phyloP scores from a whole-genome alignment of 2,888 invertebrate species.

The Tenthredo livida region DNA sequence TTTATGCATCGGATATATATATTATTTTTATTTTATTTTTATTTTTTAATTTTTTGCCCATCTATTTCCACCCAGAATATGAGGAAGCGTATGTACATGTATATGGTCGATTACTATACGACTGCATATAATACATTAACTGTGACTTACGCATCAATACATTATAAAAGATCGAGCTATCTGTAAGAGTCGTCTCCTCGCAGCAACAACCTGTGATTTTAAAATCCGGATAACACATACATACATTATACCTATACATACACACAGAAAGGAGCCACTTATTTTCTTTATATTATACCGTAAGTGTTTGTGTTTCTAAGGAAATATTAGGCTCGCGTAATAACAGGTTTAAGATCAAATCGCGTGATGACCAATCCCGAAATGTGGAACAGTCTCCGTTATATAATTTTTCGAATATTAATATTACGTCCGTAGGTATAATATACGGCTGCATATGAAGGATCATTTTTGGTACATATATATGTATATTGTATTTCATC shows the following conservation, averaged over 20 bases:
- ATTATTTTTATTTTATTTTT: neutral
- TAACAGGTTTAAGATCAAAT: slow-evolving; percentile 16
- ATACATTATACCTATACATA: neutral
- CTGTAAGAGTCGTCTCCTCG: neutral
- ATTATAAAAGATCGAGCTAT: neutral
- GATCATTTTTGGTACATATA: neutral
- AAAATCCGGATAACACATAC: slow-evolving; percentile 2
- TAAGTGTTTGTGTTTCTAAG: slow-evolving; percentile 28
- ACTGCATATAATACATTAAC: neutral
- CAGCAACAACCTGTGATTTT: slow-evolving; percentile 13
- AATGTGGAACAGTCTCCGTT: neutral
- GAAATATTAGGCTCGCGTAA: slow-evolving; percentile 10
- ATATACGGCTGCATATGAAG: too few species aligned
- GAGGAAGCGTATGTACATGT: slow-evolving; percentile 1
- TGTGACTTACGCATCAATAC: neutral
- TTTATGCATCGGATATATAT: neutral
- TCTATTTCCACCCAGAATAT: neutral
- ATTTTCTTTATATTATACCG: neutral
- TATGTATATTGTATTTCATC: neutral
- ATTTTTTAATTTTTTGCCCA: neutral
- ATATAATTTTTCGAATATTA: neutral
- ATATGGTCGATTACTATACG: neutral
- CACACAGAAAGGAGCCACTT: neutral
- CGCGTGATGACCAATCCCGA: slow-evolving; percentile 22
- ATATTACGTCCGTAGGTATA: neutral